Evolutionary conservation across 37 sponge, comb jelly and placozoan species (phyloP), one percentile per base, ranked within the genome.

Genomic region (Petrosia ficiformis): DNA sequence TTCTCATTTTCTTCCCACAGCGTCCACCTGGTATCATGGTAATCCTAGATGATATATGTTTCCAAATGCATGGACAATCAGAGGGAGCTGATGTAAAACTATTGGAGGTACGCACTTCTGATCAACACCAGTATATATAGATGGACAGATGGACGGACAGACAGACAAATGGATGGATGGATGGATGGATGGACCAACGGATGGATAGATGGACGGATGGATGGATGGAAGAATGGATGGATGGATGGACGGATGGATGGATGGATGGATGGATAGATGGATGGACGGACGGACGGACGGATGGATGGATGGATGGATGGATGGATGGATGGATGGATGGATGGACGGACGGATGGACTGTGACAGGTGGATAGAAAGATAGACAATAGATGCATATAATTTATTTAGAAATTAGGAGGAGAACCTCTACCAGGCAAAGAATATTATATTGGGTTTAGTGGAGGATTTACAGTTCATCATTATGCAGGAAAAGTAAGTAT

Each of bases 81-180:
- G 97, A 97, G 34, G 97, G 97, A 38, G 97, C 97, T 42, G 97
- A 97, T 78, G 34, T 57, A 22, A 97, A 97, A 58, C 84, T 97
- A 33, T 28, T 97, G 38, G 91, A 97, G 89, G 96, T 95, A 42
- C 43, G 71, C 28, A 6, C 38, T 57, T 16, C 3, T 60, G 26
- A 39, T 28, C 57, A 30, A 35, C 22, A 8, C 36, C 37, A 33
- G 0, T 8, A 16, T 0, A 39, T 31, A 10, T 1, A 16, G 28
- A 11, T n/a, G n/a, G n/a, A n/a, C n/a, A n/a, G n/a, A n/a, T n/a
- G n/a, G n/a, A n/a, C n/a, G n/a, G n/a, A n/a, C n/a, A n/a, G n/a
- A n/a, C n/a, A n/a, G n/a, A n/a, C n/a, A n/a, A n/a, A n/a, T n/a
- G n/a, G n/a, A n/a, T n/a, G n/a, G n/a, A n/a, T n/a, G n/a, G n/a